A percentile compares a stretch with the other conserved stretches of the same genome.
Conservation (phyloP, 2,113 vertebrate species). For the Melospiza melodia region DNA sequence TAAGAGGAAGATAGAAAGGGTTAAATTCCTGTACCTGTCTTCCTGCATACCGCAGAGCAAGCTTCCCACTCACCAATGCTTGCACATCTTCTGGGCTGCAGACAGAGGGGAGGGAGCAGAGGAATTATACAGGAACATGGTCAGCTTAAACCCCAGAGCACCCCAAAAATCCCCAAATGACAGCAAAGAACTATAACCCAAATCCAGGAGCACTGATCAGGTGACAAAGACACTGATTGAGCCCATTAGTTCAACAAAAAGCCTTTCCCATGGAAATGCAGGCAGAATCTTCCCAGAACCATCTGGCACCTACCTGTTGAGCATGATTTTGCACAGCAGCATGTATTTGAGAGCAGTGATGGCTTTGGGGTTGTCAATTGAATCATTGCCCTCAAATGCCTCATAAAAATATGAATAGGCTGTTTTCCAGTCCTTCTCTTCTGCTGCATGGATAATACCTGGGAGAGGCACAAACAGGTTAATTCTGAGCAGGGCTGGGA, state of each 20-base stretch:
- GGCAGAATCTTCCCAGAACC: background rate
- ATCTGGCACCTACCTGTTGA: conserved; percentile 84
- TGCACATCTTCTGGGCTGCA: conserved; percentile 96
- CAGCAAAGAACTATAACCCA: background rate
- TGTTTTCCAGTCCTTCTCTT: conserved; percentile 99
- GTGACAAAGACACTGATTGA: background rate
- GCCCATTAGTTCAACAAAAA: background rate
- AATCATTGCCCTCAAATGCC: conserved; percentile 98
- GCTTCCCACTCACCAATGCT: conserved; percentile 93
- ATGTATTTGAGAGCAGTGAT: conserved; percentile 98
- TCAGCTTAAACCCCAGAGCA: background rate
- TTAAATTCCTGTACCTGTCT: conserved; percentile 82
- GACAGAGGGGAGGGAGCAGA: background rate
- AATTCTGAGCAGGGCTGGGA: background rate
- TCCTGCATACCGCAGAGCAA: conserved; percentile 91
- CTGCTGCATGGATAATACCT: conserved; percentile 98
- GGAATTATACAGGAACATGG: background rate
- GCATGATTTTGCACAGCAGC: conserved; percentile 99
- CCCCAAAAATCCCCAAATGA: background rate
- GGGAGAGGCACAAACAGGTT: background rate
- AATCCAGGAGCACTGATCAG: background rate
- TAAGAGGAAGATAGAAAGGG: background rate
- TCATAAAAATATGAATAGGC: conserved; percentile 99
- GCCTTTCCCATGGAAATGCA: background rate
- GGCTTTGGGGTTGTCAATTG: conserved; percentile 93